Evolutionary conservation across 2,113 vertebrate genomes (phyloP).

Genomic region (Tretioscincus oriximinensis): DNA sequence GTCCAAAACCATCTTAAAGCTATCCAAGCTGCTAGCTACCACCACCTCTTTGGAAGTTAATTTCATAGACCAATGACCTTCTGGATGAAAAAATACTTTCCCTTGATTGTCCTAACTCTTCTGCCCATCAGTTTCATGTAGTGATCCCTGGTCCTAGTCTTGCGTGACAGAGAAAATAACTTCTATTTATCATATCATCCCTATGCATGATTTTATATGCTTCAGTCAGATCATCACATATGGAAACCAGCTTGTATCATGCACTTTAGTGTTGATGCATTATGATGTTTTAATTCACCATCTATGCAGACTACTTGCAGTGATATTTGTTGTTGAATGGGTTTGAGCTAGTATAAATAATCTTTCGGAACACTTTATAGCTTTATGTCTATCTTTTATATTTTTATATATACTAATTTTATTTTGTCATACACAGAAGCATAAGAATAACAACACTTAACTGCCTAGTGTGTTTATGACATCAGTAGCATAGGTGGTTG

Average conservation of each 20-base stretch:
- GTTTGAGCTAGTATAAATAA: background rate
- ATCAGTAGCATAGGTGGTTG: conserved; percentile 5
- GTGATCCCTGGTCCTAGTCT: too few relatives aligned
- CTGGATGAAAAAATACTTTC: too few relatives aligned
- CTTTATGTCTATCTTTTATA: background rate
- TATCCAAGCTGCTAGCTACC: too few relatives aligned
- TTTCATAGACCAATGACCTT: too few relatives aligned
- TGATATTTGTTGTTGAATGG: background rate
- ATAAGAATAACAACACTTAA: background rate
- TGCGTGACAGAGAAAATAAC: too few relatives aligned
- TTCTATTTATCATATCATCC: too few relatives aligned
- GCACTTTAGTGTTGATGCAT: background rate
- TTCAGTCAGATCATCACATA: too few relatives aligned
- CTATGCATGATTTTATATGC: too few relatives aligned
- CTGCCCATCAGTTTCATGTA: too few relatives aligned
- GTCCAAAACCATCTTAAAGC: too few relatives aligned
- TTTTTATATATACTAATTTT: background rate
- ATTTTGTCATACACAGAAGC: background rate
- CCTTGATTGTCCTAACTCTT: too few relatives aligned
- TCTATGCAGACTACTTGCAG: background rate
- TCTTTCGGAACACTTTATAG: background rate
- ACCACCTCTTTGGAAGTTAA: too few relatives aligned
- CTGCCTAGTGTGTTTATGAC: background rate
- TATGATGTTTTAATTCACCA: background rate
- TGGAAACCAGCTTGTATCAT: background rate